Evolutionary conservation across 2,888 invertebrate genomes (phyloP), one percentile per base, ranked within the genome.

Genomic region (Euplexia lucipara): DNA sequence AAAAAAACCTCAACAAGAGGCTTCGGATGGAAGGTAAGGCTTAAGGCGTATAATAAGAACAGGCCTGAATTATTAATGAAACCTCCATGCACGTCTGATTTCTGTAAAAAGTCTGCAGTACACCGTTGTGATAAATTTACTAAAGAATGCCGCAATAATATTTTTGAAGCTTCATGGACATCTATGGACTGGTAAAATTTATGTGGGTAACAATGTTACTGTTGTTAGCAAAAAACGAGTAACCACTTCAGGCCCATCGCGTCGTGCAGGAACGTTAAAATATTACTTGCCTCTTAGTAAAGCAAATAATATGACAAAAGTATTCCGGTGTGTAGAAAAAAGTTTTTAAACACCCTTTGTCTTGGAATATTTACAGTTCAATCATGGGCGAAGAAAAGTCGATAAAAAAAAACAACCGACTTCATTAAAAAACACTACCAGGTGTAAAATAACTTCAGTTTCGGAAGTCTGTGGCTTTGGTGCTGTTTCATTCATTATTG

Each of bases 1-100:
- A 39, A 39, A 39, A 39, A 39, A 39, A 39, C 39, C 39, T 39
- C 39, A 39, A 39, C 16, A 39, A n/a, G n/a, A 39, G 16, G 39
- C 39, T 39, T 7, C 16, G 39, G 39, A 39, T 39, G 39, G 16
- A 39, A 39, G 39, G 16, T 39, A 39, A 39, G 39, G 16, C 16
- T 39, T 39, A 39, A 39, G 16, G 8, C 16, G 3, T 8, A 16
- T 7, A n/a, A 39, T 39, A 16, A 16, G 7, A 39, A n/a, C n/a
- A 39, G 39, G 16, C 39, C 39, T n/a, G 39, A 16, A 16, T 16
- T 7, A 39, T 39, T 8, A 16, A 39, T 39, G 7, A 16, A 16
- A 39, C 16, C 39, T 16, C 16, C 39, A 16, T 39, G 16, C 8
- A 39, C 8, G 16, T 39, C 39, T n/a, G 16, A 8, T 39, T 39